A percentile compares a stretch with the other conserved stretches of the same genome.
Conservation (phyloP, 2,888 invertebrate genomes). For the Ophion slaviceki region DNA sequence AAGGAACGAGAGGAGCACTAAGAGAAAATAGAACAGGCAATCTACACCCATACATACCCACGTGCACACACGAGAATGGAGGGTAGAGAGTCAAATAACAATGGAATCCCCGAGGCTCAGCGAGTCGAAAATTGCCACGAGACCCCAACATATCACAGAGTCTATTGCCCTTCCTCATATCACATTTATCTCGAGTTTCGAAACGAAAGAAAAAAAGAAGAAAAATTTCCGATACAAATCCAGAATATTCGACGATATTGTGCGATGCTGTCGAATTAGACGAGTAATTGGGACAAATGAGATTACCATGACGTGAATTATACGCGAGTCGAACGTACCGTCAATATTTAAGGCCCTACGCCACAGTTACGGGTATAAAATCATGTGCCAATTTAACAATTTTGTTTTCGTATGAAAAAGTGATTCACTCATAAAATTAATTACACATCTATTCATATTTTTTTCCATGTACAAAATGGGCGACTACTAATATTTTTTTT, state of each 20-base stretch:
- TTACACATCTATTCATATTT: no score
- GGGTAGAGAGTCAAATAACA: conserved; percentile 50
- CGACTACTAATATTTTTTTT: no score
- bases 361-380: no score
- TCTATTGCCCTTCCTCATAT: conserved; percentile 26
- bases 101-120: conserved; percentile 42
- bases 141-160: conserved; percentile 27
- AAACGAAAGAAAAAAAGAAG: conserved; percentile 6
- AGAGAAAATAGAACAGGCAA: conserved; percentile 6
- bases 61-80: conserved; percentile 3
- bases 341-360: no score
- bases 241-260: background rate
- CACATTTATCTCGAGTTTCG: conserved; percentile 36
- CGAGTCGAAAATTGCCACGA: conserved; percentile 41
- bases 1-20: conserved; percentile 6
- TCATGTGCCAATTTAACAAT: no score
- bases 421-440: no score
- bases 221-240: background rate
- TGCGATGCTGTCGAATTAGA: background rate
- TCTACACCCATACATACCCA: background rate
- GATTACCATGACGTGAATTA: no score
- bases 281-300: background rate
- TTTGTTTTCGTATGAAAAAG: no score
- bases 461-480: no score
- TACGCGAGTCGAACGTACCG: no score